Base-by-base conservation (phyloP, 1,140 invertebrate species). In the Drosophila pachea region DNA sequence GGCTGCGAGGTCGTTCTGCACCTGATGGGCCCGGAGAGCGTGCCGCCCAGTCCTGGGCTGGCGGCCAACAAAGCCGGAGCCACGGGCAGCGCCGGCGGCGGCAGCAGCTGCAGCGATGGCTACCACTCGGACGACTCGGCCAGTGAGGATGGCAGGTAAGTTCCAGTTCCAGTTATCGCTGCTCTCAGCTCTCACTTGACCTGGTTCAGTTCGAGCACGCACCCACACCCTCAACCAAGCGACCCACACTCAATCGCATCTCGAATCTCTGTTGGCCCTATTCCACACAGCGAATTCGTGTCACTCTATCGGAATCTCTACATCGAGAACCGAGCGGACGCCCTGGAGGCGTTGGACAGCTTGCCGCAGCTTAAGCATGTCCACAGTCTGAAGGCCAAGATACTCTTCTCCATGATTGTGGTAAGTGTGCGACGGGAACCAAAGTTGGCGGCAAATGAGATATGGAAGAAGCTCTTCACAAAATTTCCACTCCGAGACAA, bases 351-450 rank as follows among this genome's bases (percentile, higher is more conserved):
- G 7, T 90, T 98, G 42, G 94, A 97, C 78, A 91, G 92, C 0
- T 90, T 98, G 8, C 92, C 93, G 7, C 93, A 95, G 50, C 91
- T 98, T 7, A 91, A 93, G 48, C 93, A 95, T 56, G 94, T 95
- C 0, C 93, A 95, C 59, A 95, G 97, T 83, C 92, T 98, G 22
- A 98, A 98, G 91, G 94, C 94, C 42, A 98, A 98, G 91, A 95
- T 98, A 63, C 92, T 98, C 38, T 98, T 98, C 89, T 98, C 97
- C 50, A 95, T 98, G 47, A 94, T 98, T 76, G 97, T 98, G 90
- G 97, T 98, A 91, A 94, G 95, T 95, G 12, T 0, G 14, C 6
- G 12, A n/a, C n/a, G 12, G 12, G 40, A 42, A 11, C 8, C 4
- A 1, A 3, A 22, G 22, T 22, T 22, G 22, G 22, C 22, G 3